Conservation (phyloP, 2,888 invertebrate species). For the Apodemia zela region DNA sequence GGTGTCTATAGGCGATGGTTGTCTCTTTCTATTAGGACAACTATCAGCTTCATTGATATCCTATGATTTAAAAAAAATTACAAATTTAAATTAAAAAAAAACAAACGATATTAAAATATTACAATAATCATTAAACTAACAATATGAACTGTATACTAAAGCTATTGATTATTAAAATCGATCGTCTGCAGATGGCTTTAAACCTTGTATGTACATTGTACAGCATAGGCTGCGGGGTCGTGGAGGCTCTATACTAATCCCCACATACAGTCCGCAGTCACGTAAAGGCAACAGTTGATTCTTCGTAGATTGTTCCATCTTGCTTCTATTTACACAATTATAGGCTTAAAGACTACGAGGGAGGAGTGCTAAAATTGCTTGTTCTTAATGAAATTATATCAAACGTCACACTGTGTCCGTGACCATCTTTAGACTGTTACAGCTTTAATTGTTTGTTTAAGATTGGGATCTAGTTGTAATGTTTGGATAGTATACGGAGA, state of each 20-base stretch:
- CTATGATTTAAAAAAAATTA: too few species aligned
- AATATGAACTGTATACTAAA: neutral
- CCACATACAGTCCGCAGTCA: constrained; percentile 36
- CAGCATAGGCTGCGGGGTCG: constrained; percentile 33
- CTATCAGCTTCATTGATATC: too few species aligned
- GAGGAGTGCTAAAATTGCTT: constrained; percentile 19
- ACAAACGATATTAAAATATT: too few species aligned
- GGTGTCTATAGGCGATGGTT: too few species aligned
- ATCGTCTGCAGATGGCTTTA: neutral
- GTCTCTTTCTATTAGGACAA: too few species aligned
- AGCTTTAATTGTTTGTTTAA: constrained; percentile 23
- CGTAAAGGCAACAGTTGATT: constrained; percentile 36
- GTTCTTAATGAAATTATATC: constrained; percentile 19
- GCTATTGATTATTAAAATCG: neutral
- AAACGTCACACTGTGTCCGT: constrained; percentile 21
- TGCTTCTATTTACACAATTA: constrained; percentile 26
- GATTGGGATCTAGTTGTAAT: constrained; percentile 14
- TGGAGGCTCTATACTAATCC: constrained; percentile 38
- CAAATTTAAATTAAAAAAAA: too few species aligned
- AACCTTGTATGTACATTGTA: constrained; percentile 28
- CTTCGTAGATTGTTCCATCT: constrained; percentile 35
- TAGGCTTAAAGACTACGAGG: constrained; percentile 25
- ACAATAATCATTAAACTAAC: neutral
- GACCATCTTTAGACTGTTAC: constrained; percentile 21
- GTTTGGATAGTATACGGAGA: neutral